A percentile compares a stretch with the other conserved stretches of the same genome.
Evolutionary conservation across 2,888 invertebrate genomes (phyloP).

Genomic region (Boloria euphrosyne): DNA sequence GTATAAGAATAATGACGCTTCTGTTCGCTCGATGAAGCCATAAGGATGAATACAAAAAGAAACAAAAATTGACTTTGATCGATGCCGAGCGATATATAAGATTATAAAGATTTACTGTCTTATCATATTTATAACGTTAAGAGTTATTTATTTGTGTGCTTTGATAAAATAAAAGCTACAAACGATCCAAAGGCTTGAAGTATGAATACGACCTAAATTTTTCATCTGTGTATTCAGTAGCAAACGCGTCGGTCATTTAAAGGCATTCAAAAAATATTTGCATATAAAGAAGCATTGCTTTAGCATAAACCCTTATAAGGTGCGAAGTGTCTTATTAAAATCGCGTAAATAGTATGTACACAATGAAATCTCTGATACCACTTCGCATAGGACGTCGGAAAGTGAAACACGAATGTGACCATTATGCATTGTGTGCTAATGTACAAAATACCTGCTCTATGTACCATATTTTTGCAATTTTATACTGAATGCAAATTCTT

Average conservation of each 20-base stretch:
- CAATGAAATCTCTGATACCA: conserved; percentile 24
- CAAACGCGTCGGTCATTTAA: conserved; percentile 17
- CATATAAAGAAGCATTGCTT: conserved; percentile 32
- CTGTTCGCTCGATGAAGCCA: conserved; percentile 31
- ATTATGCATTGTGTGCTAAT: conserved; percentile 38
- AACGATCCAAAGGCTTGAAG: background rate
- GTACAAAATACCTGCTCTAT: conserved; percentile 21
- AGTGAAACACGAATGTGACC: conserved; percentile 31
- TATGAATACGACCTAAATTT: conserved; percentile 17
- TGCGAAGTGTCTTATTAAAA: conserved; percentile 33
- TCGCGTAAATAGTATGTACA: conserved; percentile 26
- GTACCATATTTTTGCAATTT: conserved; percentile 26
- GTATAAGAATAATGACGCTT: conserved; percentile 35
- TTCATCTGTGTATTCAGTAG: conserved; percentile 13
- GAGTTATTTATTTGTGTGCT: background rate
- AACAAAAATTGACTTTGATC: conserved; percentile 37
- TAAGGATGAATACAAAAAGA: conserved; percentile 33
- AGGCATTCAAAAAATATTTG: conserved; percentile 23
- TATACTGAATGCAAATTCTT: conserved; percentile 23
- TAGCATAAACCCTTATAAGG: conserved; percentile 31
- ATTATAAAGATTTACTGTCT: conserved; percentile 18
- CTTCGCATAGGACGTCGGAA: conserved; percentile 19
- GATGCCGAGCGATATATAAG: conserved; percentile 31
- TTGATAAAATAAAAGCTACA: background rate
- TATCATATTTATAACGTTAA: background rate